Evolutionary conservation across 2,113 vertebrate genomes (phyloP).

Genomic region (Xyrauchen texanus): DNA sequence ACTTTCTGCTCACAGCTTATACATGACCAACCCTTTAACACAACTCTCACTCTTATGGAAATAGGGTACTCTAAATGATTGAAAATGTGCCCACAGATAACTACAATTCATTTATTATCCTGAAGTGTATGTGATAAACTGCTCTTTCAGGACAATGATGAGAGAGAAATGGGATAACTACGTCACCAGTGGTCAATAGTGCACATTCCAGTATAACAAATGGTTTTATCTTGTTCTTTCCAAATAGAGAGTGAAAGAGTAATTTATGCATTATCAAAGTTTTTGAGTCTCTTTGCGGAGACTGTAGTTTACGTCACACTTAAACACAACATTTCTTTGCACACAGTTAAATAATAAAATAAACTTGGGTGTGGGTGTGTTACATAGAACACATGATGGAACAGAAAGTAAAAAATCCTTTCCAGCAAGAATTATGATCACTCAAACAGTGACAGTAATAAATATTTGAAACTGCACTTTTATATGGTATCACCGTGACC

Average conservation of each 20-base stretch:
- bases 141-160: conserved; percentile 34
- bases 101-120: conserved; percentile 52
- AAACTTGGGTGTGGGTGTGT: not conserved
- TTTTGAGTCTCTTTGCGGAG: not conserved
- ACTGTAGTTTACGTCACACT: no score
- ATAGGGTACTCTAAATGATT: conserved; percentile 56
- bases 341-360: no score
- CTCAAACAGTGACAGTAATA: conserved; percentile 71
- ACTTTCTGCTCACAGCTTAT: conserved; percentile 39
- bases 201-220: not conserved
- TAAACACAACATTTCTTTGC: no score
- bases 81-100: conserved; percentile 54
- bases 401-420: conserved; percentile 67
- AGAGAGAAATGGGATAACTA: conserved; percentile 4
- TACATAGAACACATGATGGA: conserved; percentile 59
- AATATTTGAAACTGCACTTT: conserved; percentile 75
- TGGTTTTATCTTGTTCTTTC: no score
- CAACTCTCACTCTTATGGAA: conserved; percentile 49
- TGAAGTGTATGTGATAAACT: conserved; percentile 50
- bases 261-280: not conserved
- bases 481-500: conserved; percentile 72
- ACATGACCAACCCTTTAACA: conserved; percentile 37
- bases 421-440: conserved; percentile 74
- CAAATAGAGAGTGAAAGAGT: no score
- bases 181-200: not conserved